phyloP scores from a whole-genome alignment of 1,140 invertebrate genomes.

The Atta colombica region DNA sequence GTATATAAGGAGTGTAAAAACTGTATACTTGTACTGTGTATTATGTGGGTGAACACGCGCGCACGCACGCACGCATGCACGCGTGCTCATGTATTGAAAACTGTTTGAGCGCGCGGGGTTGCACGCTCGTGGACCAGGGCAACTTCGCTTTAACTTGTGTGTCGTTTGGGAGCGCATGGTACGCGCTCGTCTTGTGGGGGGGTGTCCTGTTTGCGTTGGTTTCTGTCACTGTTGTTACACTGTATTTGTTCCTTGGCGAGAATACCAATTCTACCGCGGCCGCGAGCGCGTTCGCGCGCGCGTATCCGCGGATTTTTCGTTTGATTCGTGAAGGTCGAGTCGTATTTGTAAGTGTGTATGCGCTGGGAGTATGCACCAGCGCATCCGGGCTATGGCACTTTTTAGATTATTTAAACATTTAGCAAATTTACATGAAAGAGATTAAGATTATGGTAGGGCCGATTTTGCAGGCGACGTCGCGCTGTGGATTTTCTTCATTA shows the following conservation, averaged over 20 bases:
- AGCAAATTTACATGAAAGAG: constrained; percentile 87
- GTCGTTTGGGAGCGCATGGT: background rate
- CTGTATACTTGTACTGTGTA: constrained; percentile 52
- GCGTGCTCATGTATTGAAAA: constrained; percentile 75
- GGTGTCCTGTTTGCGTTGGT: constrained; percentile 72
- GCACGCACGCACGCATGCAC: constrained; percentile 80
- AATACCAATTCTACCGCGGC: constrained; percentile 81
- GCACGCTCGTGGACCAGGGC: constrained; percentile 85
- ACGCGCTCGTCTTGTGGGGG: background rate
- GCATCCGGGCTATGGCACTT: constrained; percentile 87
- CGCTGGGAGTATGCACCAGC: constrained; percentile 87
- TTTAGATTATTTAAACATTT: constrained; percentile 87
- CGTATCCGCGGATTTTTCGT: constrained; percentile 76
- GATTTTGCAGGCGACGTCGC: constrained; percentile 76
- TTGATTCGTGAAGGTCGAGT: constrained; percentile 85
- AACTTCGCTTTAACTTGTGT: constrained; percentile 71
- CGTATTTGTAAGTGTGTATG: constrained; percentile 87
- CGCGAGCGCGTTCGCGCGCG: constrained; percentile 25
- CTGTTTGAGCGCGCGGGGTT: constrained; percentile 83
- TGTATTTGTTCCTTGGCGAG: constrained; percentile 76
- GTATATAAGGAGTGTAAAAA: constrained; percentile 66
- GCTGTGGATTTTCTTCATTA: constrained; percentile 57
- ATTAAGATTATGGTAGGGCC: constrained; percentile 86
- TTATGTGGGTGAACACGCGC: constrained; percentile 75
- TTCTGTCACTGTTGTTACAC: constrained; percentile 72